phyloP scores from a whole-genome alignment of 2,888 invertebrate species.

The Tetragonisca angustula region DNA sequence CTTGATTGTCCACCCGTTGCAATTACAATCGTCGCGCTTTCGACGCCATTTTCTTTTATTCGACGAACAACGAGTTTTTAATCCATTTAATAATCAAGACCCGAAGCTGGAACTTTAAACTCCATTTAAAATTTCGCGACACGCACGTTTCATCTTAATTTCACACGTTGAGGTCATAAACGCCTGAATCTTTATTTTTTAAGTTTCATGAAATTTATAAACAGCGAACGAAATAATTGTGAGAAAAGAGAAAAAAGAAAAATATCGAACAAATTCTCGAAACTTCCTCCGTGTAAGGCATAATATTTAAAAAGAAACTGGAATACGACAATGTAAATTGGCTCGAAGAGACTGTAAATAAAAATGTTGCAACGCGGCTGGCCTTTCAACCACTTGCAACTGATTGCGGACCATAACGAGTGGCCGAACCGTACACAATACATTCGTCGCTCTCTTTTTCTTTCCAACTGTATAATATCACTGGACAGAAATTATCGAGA shows the following conservation, averaged over 20 bases:
- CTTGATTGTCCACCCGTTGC: slow-evolving; percentile 22
- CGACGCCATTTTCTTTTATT: background rate
- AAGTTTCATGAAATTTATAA: background rate
- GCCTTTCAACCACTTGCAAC: background rate
- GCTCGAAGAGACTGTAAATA: background rate
- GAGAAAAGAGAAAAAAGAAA: background rate
- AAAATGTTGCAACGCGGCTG: background rate
- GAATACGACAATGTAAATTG: background rate
- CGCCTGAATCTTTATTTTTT: no score
- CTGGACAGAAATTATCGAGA: no score
- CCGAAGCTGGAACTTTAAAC: background rate
- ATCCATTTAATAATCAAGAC: background rate
- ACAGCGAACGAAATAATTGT: background rate
- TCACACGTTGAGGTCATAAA: no score
- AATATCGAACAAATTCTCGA: background rate
- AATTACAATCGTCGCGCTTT: background rate
- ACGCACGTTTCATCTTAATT: no score
- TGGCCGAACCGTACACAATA: no score
- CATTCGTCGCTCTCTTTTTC: no score
- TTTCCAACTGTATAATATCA: no score
- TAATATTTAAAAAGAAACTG: background rate
- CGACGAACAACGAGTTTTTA: slow-evolving; percentile 17
- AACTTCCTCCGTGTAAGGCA: background rate
- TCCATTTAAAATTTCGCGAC: no score
- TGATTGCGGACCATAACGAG: no score